Conservation (phyloP, 1,140 invertebrate species). For the Trichonephila clavipes region DNA sequence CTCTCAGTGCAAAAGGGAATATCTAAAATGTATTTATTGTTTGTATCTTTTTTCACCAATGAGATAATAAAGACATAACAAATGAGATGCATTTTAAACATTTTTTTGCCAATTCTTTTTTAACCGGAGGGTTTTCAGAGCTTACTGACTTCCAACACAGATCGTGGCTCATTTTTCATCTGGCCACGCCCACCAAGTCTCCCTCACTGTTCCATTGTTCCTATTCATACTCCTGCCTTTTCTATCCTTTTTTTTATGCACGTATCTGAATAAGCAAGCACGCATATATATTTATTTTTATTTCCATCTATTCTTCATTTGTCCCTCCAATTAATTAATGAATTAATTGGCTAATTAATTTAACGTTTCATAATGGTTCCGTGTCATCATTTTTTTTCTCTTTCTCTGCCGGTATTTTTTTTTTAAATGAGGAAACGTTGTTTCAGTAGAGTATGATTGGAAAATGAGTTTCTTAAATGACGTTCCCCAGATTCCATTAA, state of each 20-base stretch:
- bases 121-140: slow-evolving; percentile 13
- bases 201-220: not conserved
- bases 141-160: slow-evolving; percentile 43
- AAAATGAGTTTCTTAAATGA: slow-evolving; percentile 72
- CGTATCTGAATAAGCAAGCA: slow-evolving; percentile 48
- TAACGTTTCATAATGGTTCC: slow-evolving; percentile 72
- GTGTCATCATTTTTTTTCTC: slow-evolving; percentile 52
- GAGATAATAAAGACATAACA: slow-evolving; percentile 72
- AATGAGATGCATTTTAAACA: slow-evolving; percentile 64
- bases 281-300: slow-evolving; percentile 59
- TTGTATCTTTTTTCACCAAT: slow-evolving; percentile 7
- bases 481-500: slow-evolving; percentile 54
- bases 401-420: slow-evolving; percentile 8
- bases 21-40: slow-evolving; percentile 39
- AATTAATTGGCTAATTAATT: slow-evolving; percentile 73
- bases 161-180: slow-evolving; percentile 54
- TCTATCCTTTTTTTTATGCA: not conserved
- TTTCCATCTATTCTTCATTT: slow-evolving; percentile 55
- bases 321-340: slow-evolving; percentile 66
- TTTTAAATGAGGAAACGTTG: not conserved
- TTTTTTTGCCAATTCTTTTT: slow-evolving; percentile 27
- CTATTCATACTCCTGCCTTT: not conserved
- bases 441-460: slow-evolving; percentile 37
- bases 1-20: slow-evolving; percentile 43
- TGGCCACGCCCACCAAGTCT: slow-evolving; percentile 25